phyloP scores from a whole-genome alignment of 2,888 invertebrate species.

The Amorpha juglandis region DNA sequence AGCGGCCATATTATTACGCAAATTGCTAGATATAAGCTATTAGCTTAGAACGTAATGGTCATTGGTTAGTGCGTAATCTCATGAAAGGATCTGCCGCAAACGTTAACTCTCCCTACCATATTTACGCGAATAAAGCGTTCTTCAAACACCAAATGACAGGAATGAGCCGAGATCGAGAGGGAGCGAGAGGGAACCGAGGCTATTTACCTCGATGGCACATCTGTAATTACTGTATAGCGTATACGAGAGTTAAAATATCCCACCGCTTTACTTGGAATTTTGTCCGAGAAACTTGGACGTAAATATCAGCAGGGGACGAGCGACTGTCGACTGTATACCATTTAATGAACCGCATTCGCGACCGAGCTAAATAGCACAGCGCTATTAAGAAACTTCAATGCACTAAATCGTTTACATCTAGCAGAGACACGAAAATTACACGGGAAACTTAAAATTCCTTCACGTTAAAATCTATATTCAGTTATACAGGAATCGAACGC shows the following conservation, averaged over 20 bases:
- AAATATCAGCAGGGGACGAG: constrained; percentile 52
- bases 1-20: constrained; percentile 50
- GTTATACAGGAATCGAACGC: constrained; percentile 39
- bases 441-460: constrained; percentile 34
- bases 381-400: constrained; percentile 38
- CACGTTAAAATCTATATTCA: constrained; percentile 37
- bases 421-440: constrained; percentile 37
- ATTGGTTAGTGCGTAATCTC: constrained; percentile 57
- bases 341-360: constrained; percentile 39
- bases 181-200: constrained; percentile 60
- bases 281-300: constrained; percentile 49
- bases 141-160: constrained; percentile 71
- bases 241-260: constrained; percentile 73
- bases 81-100: constrained; percentile 58
- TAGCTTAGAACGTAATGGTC: constrained; percentile 61
- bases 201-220: constrained; percentile 77
- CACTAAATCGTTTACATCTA: constrained; percentile 35
- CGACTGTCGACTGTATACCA: constrained; percentile 60
- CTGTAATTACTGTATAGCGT: constrained; percentile 77
- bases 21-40: constrained; percentile 62
- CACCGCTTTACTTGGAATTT: constrained; percentile 66
- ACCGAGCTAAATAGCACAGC: constrained; percentile 29
- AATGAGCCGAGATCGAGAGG: constrained; percentile 58
- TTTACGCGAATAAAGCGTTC: constrained; percentile 67
- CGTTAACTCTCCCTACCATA: constrained; percentile 53